A percentile compares a stretch with the other conserved stretches of the same genome.
These are phyloP conservation scores for Pollachius pollachius DNA, from an alignment of 2,113 vertebrate genomes.

Conservation along the genomic window DNA sequence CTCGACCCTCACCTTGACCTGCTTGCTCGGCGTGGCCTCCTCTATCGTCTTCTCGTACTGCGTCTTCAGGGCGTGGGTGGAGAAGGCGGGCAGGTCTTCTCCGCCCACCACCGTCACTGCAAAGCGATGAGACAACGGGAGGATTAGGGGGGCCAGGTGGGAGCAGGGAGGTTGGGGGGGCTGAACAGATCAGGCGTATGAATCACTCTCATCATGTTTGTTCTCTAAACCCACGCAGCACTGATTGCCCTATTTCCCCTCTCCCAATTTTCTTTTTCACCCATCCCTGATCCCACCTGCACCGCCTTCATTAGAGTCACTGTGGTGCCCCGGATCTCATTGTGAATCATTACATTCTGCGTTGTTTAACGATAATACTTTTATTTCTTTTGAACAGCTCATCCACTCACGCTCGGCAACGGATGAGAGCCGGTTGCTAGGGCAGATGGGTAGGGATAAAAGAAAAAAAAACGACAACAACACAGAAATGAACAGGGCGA, in stretches of 20 bases:
- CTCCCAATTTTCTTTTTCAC: slow-evolving; percentile 47
- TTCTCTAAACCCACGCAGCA: slow-evolving; percentile 58
- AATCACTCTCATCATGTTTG: slow-evolving; percentile 64
- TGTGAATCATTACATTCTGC: too few relatives aligned
- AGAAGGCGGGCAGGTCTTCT: slow-evolving; percentile 84
- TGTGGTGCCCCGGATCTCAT: slow-evolving; percentile 26
- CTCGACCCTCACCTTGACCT: slow-evolving; percentile 79
- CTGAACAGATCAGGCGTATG: slow-evolving; percentile 65
- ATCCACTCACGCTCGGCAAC: slow-evolving; percentile 21
- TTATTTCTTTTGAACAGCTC: slow-evolving; percentile 47
- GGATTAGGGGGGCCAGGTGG: slow-evolving; percentile 58
- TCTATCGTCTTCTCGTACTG: slow-evolving; percentile 87
- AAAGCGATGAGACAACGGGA: slow-evolving; percentile 50
- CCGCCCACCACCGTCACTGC: slow-evolving; percentile 78
- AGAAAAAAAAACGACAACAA: slow-evolving; percentile 48
- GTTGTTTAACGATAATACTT: too few relatives aligned
- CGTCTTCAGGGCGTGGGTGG: slow-evolving; percentile 88
- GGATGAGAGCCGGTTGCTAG: slow-evolving; percentile 7
- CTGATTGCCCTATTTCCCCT: slow-evolving; percentile 63
- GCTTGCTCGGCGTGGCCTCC: slow-evolving; percentile 77
- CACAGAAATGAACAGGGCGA: slow-evolving; percentile 49
- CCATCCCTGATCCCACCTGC: slow-evolving; percentile 21
- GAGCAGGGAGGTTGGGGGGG: slow-evolving; percentile 51
- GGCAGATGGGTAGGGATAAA: slow-evolving; percentile 33
- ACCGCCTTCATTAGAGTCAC: slow-evolving; percentile 63